Evolutionary conservation across 2,888 invertebrate genomes (phyloP), one percentile per base, ranked within the genome.

Genomic region (Calliphora vomitoria): DNA sequence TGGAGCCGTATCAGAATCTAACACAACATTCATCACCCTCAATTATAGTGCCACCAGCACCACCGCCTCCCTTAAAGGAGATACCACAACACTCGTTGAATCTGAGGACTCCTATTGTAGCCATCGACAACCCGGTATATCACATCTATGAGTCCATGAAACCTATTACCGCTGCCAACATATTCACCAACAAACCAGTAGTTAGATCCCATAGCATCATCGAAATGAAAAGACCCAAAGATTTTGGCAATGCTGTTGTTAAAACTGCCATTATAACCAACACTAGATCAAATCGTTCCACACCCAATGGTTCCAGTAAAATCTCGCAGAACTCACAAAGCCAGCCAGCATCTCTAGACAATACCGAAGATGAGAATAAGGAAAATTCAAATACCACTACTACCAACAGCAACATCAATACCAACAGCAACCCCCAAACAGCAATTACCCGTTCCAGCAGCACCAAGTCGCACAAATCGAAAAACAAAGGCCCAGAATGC

Each of bases 71-170:
- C 0, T 89, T 92, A 3, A 92, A 92, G 74, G 93, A 92, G 50
- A 89, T 89, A 35, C 89, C 89, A 38, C 90, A 89, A 58, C 86
- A 89, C 44, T 84, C 88, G 0, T 47, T 89, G 44, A 68, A 89
- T 58, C 89, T 91, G 20, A 74, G 85, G 35, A 91, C 91, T 38
- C 91, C 92, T 4, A 89, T 83, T 38, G 91, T 93, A 83, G 91
- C 94, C 82, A 94, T 96, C 69, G 97, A 97, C 91, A 97, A 97
- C 94, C 96, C 97, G 0, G 94, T 97, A 6, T 97, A 97, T 91
- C 97, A 97, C 92, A 96, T 97, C 68, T 97, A 97, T 91, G 97
- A 97, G 94, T 96, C 96, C 18, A 94, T 95, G 38, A 94, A 94
- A 83, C 93, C 93, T 58, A 91, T 92, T 72, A 90, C 91, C 35